These are phyloP conservation scores for Eira barbara DNA, from an alignment of 2,113 vertebrate species.

Conservation along the genomic window DNA sequence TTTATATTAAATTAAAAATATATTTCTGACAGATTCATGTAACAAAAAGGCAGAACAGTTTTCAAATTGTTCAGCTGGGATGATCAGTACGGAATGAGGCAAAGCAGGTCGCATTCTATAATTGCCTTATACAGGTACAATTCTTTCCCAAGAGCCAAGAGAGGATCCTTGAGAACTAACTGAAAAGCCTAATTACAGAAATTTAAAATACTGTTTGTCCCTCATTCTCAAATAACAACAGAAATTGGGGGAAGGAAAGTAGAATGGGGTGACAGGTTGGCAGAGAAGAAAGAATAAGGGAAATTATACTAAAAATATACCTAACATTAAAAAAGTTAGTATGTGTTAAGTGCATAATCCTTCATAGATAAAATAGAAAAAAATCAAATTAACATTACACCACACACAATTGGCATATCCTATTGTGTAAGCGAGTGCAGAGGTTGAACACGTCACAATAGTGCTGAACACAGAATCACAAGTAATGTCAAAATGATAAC, in stretches of 20 bases:
- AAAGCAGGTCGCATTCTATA: constrained; percentile 81
- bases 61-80: constrained; percentile 92
- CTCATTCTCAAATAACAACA: constrained; percentile 80
- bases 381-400: constrained; percentile 82
- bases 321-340: constrained; percentile 86
- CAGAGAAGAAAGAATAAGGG: constrained; percentile 72
- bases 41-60: constrained; percentile 99
- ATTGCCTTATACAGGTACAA: constrained; percentile 81
- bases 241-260: constrained; percentile 33
- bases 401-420: constrained; percentile 84
- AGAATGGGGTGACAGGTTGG: not conserved
- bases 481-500: constrained; percentile 84
- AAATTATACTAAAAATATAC: constrained; percentile 85
- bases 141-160: constrained; percentile 78
- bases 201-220: constrained; percentile 79
- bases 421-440: constrained; percentile 89
- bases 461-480: constrained; percentile 87
- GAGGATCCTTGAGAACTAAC: constrained; percentile 76
- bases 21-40: constrained; percentile 99
- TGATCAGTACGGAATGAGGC: constrained; percentile 82
- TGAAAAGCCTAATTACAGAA: constrained; percentile 73
- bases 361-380: constrained; percentile 84
- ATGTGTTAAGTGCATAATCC: constrained; percentile 86
- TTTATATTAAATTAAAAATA: constrained; percentile 99
- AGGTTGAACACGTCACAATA: constrained; percentile 89